These are phyloP conservation scores for Medauroidea extradentata DNA, from an alignment of 1,140 invertebrate genomes.

Conservation along the genomic window DNA sequence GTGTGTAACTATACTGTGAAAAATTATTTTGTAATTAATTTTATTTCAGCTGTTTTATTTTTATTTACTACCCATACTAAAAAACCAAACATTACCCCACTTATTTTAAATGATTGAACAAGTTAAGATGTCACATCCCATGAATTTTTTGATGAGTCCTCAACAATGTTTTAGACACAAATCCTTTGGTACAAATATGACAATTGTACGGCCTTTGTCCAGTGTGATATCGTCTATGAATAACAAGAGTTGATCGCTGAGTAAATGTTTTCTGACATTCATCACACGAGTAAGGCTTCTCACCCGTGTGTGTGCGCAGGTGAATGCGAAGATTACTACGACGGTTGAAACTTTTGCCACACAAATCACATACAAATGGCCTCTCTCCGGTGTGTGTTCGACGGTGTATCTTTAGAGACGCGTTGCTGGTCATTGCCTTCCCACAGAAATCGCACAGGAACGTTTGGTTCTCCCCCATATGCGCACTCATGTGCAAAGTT, in stretches of 20 bases:
- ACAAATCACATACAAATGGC: constrained; percentile 46
- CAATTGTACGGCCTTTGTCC: constrained; percentile 68
- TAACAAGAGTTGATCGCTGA: constrained; percentile 36
- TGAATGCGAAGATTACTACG: constrained; percentile 58
- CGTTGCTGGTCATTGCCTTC: constrained; percentile 20
- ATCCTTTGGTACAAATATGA: constrained; percentile 44
- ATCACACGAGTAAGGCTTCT: constrained; percentile 43
- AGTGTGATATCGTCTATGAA: constrained; percentile 62
- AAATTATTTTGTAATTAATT: no score
- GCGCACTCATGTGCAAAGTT: constrained; percentile 25
- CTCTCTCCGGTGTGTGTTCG: constrained; percentile 46
- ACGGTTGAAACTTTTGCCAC: constrained; percentile 43
- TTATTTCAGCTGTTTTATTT: no score
- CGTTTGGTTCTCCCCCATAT: constrained; percentile 45
- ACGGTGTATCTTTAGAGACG: constrained; percentile 51
- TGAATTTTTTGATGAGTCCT: constrained; percentile 25
- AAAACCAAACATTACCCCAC: no score
- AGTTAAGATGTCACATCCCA: constrained; percentile 10
- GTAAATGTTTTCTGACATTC: constrained; percentile 24
- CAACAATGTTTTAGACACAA: constrained; percentile 9
- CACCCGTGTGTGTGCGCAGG: constrained; percentile 49
- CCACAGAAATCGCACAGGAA: constrained; percentile 41
- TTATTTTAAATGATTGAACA: no score
- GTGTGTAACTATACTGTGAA: no score
- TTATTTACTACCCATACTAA: no score